Evolutionary conservation across 1,140 invertebrate species (phyloP).

Genomic region (Ips nitidus): DNA sequence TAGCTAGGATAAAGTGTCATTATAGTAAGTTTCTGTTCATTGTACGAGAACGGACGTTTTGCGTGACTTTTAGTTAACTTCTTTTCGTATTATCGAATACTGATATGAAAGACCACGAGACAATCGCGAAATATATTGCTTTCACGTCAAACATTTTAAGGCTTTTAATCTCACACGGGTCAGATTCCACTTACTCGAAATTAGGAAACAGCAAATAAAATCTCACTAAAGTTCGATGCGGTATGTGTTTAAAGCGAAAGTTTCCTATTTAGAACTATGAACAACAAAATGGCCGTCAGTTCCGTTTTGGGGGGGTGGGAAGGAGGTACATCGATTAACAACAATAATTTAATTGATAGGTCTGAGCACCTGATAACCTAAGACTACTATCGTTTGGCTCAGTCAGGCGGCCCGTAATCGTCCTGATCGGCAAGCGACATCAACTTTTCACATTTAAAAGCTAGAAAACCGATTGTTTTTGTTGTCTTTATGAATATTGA

Average conservation of each 20-base stretch:
- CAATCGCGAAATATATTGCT: not conserved
- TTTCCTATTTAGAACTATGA: not conserved
- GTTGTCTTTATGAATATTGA: not conserved
- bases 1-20: not conserved
- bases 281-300: conserved; percentile 46
- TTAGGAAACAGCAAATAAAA: too few species aligned
- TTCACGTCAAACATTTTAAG: not conserved
- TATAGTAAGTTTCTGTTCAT: conserved; percentile 21
- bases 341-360: conserved; percentile 48
- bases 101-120: not conserved
- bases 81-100: conserved; percentile 6
- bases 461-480: not conserved
- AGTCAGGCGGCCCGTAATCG: conserved; percentile 36
- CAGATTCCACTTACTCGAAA: too few species aligned
- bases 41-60: conserved; percentile 29
- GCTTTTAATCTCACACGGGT: too few species aligned
- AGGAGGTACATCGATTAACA: conserved; percentile 47
- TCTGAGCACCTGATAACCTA: conserved; percentile 47
- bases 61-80: conserved; percentile 7
- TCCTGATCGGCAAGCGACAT: conserved; percentile 25
- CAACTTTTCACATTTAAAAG: conserved; percentile 16
- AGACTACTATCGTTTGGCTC: conserved; percentile 46
- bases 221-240: too few species aligned
- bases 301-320: conserved; percentile 13
- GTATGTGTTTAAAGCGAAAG: too few species aligned